Evolutionary conservation across 2,113 vertebrate species (phyloP), one percentile per base, ranked within the genome.

Genomic region (Carassius gibelio): DNA sequence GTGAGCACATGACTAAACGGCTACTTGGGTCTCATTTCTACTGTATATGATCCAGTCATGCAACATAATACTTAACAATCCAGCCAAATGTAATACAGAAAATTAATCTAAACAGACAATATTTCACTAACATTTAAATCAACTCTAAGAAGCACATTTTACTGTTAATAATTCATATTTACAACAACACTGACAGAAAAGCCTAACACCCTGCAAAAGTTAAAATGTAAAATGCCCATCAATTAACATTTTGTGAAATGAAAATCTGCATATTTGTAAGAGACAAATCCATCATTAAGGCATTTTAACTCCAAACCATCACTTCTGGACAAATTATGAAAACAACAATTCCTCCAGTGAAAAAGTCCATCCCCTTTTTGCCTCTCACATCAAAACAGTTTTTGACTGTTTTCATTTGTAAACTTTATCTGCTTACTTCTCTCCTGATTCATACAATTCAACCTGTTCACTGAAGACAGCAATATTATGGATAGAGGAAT

Each of bases 1-100:
- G 61, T 76, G 11, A 75, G 45, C 68, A 81, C 42, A 62, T 72
- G 84, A 45, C 66, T 85, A 42, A 8, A 50, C 3, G 19, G 26
- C 17, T 81, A 34, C n/a, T 17, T 66, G 2, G 6, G 42, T 30
- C 26, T 26, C n/a, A 64, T 50, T 64, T n/a, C 5, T 45, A 55
- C 1, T 59, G 21, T 59, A 59, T 59, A 71, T 15, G 34, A 26
- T 26, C 26, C 26, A 26, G 26, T 26, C 26, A 23, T 82, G 61
- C 38, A 80, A 62, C 17, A 78, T 4, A 14, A 38, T 62, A 9
- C 21, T 13, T 57, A 10, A 21, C 13, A 14, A 48, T 48, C 8
- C 14, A 9, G 57, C 57, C 57, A 36, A 45, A 72, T 42, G 13
- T 66, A 66, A 66, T 30, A 30, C n/a, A 66, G 23, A 66, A 42